phyloP scores from a whole-genome alignment of 1,140 invertebrate genomes.

The Bombus fervidus region DNA sequence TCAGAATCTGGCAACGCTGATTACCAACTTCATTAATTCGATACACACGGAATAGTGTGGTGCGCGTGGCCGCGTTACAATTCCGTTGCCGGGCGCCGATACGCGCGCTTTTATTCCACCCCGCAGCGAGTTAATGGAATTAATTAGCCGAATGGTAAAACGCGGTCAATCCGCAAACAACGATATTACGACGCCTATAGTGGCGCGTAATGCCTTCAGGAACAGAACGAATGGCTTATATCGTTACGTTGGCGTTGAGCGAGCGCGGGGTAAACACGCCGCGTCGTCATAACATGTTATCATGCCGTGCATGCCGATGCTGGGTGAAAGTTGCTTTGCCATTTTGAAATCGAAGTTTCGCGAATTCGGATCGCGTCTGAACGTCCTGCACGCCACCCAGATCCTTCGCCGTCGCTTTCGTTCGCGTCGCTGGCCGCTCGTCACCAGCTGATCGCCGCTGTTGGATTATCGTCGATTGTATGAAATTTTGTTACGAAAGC shows the following conservation, averaged over 20 bases:
- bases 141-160: constrained; percentile 51
- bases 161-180: constrained; percentile 43
- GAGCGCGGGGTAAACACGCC: too few species aligned
- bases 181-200: constrained; percentile 1
- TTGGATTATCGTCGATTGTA: too few species aligned
- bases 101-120: constrained; percentile 42
- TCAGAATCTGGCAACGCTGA: constrained; percentile 55
- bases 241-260: background rate
- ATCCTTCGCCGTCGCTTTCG: too few species aligned
- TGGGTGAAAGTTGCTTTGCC: background rate
- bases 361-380: too few species aligned
- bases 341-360: too few species aligned
- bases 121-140: constrained; percentile 51
- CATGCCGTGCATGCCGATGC: too few species aligned
- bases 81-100: constrained; percentile 19
- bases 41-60: constrained; percentile 22
- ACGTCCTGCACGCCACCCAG: too few species aligned
- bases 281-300: background rate
- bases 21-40: constrained; percentile 62
- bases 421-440: too few species aligned
- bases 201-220: background rate
- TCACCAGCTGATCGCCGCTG: too few species aligned
- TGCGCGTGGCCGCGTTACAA: constrained; percentile 14
- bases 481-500: too few species aligned
- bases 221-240: background rate